These are phyloP conservation scores for Pheosia tremula DNA, from an alignment of 2,888 invertebrate genomes.

Conservation along the genomic window DNA sequence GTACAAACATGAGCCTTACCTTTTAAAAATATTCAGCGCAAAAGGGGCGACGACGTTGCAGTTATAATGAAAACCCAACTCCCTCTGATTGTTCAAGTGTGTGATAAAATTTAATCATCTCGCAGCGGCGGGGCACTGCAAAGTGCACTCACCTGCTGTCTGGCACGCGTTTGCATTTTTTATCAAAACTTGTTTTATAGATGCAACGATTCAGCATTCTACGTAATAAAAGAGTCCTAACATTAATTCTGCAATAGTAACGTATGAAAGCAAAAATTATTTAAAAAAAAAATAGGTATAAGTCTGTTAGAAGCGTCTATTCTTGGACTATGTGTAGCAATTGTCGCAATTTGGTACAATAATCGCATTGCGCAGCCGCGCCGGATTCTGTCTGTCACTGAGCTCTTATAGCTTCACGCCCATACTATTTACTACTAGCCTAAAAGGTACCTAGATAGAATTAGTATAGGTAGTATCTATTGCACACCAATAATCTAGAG, in stretches of 20 bases:
- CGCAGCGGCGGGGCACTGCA: slow-evolving; percentile 6
- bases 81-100: slow-evolving; percentile 12
- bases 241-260: not conserved
- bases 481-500: too few relatives aligned
- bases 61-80: slow-evolving; percentile 7
- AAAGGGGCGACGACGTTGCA: not conserved
- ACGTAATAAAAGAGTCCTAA: slow-evolving; percentile 14
- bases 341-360: slow-evolving; percentile 25
- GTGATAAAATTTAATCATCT: slow-evolving; percentile 19
- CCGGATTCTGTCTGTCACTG: slow-evolving; percentile 1
- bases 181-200: slow-evolving; percentile 15
- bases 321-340: slow-evolving; percentile 26
- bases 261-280: not conserved
- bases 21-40: not conserved
- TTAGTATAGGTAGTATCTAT: too few relatives aligned
- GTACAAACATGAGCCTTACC: not conserved
- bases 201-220: not conserved
- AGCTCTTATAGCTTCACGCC: not conserved
- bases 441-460: too few relatives aligned
- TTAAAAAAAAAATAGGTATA: not conserved
- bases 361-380: slow-evolving; percentile 6
- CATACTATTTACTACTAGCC: too few relatives aligned
- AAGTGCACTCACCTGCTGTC: slow-evolving; percentile 25
- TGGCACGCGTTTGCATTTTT: slow-evolving; percentile 19
- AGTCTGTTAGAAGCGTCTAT: slow-evolving; percentile 29